Evolutionary conservation across 2,113 vertebrate genomes (phyloP).

Genomic region (Xiphophorus couchianus): DNA sequence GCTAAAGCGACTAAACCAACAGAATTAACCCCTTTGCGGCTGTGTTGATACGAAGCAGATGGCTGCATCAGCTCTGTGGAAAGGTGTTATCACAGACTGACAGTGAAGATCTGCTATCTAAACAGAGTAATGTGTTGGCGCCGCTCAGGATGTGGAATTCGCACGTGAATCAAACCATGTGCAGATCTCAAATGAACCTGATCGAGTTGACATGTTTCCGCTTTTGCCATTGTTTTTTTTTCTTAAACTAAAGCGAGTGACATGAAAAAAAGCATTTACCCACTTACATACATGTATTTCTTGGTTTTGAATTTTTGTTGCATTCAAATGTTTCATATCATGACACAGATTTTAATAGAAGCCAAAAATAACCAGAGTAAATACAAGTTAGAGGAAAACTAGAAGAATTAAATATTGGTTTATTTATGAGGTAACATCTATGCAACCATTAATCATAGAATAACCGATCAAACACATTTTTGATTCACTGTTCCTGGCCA

Average conservation of each 20-base stretch:
- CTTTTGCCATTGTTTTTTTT: conserved; percentile 1
- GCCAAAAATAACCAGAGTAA: not conserved
- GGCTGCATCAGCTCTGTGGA: conserved; percentile 69
- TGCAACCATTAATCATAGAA: no score
- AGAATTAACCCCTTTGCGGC: conserved; percentile 72
- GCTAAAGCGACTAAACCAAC: conserved; percentile 72
- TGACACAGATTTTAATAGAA: not conserved
- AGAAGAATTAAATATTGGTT: no score
- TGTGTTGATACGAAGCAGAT: conserved; percentile 74
- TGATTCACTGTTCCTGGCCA: no score
- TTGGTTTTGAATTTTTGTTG: not conserved
- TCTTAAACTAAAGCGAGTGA: not conserved
- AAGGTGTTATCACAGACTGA: conserved; percentile 76
- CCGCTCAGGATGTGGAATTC: conserved; percentile 46
- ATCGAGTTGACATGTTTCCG: conserved; percentile 36
- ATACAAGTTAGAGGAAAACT: no score
- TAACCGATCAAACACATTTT: no score
- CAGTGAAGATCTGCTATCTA: conserved; percentile 74
- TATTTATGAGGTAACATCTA: no score
- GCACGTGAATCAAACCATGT: conserved; percentile 46
- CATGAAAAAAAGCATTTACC: not conserved
- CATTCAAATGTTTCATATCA: not conserved
- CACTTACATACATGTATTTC: not conserved
- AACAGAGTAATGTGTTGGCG: conserved; percentile 66
- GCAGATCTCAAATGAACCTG: conserved; percentile 45